A percentile compares a stretch with the other conserved stretches of the same genome.
These are phyloP conservation scores for Cepaea nemoralis DNA, from an alignment of 1,140 invertebrate species.

Conservation along the genomic window DNA sequence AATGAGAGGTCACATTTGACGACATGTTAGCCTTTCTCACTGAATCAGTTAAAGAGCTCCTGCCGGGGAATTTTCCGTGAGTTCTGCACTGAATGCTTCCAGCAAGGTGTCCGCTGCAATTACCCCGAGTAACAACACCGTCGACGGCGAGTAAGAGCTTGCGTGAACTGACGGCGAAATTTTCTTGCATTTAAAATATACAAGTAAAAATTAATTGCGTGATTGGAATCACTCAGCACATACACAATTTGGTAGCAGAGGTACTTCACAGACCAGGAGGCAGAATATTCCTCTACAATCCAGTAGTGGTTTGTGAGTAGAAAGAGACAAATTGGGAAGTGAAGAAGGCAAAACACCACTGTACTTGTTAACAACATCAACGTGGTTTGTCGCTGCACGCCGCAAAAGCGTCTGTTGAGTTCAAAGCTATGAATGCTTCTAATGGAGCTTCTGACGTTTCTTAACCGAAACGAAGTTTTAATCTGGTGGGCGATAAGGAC, in stretches of 20 bases:
- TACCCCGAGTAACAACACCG: too few relatives aligned
- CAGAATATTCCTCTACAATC: neutral
- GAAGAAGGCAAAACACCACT: conserved; percentile 53
- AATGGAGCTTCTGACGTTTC: conserved; percentile 40
- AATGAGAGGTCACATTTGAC: too few relatives aligned
- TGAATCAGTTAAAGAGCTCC: too few relatives aligned
- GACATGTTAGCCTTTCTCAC: too few relatives aligned
- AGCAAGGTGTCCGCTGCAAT: too few relatives aligned
- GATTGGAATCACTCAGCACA: conserved; percentile 57
- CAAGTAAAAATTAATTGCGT: conserved; percentile 64
- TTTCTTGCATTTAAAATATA: conserved; percentile 61
- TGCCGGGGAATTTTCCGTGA: too few relatives aligned
- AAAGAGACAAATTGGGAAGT: conserved; percentile 59
- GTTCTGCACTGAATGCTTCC: too few relatives aligned
- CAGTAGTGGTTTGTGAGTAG: conserved; percentile 47
- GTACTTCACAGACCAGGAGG: conserved; percentile 27
- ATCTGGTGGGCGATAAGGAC: conserved; percentile 55
- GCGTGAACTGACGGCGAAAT: conserved; percentile 49
- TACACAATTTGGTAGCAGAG: conserved; percentile 51
- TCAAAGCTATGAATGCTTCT: conserved; percentile 27
- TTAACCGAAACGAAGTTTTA: conserved; percentile 45
- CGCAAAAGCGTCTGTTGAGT: neutral
- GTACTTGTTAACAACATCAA: conserved; percentile 58
- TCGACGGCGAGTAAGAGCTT: conserved; percentile 27
- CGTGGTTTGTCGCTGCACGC: conserved; percentile 25